Base-by-base conservation (phyloP, 2,888 invertebrate species). In the Phymatocera aterrima region DNA sequence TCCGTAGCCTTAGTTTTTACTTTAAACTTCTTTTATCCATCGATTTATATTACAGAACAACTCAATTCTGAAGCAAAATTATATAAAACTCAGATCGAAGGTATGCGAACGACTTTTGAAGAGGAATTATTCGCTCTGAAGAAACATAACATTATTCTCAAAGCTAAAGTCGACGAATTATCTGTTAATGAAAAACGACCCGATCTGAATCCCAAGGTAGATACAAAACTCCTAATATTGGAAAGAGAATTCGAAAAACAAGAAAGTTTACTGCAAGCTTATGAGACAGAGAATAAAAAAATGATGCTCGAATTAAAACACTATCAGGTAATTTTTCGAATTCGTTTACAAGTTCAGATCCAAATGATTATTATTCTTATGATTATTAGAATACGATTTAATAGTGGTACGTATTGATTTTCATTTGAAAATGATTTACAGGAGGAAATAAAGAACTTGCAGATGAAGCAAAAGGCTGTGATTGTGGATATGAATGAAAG, bases 261-360 rank as follows among this genome's bases (percentile, higher is more conserved):
- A 70, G 90, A 90, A 60, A 87, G 82, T n/a, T 43, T 90, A 21
- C 87, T 89, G 57, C 85, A 83, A 8, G 85, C 88, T 61, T 90
- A 90, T 54, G 90, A 90, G 70, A 83, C 80, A 0, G 90, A 90
- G 60, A 90, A 90, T 74, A 90, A 89, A 75, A 87, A 87, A 72
- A 77, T 90, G n/a, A 82, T 89, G 43, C 82, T 84, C 21, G 89
- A 89, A 28, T 85, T 82, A 0, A 90, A 90, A 61, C 83, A 83
- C 4, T 82, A 88, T 70, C 79, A 77, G 78, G 78, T 78, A 70
- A 65, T 31, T 51, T 21, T 37, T 40, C n/a, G 28, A 18, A 43
- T 28, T 24, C 6, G 12, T 18, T 15, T 61, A 34, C 2, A 21
- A 28, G 46, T 64, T 28, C 21, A 18, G 4, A 18, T 21, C 21